phyloP scores from a whole-genome alignment of 2,888 invertebrate genomes.

The Hedychridium roseum region DNA sequence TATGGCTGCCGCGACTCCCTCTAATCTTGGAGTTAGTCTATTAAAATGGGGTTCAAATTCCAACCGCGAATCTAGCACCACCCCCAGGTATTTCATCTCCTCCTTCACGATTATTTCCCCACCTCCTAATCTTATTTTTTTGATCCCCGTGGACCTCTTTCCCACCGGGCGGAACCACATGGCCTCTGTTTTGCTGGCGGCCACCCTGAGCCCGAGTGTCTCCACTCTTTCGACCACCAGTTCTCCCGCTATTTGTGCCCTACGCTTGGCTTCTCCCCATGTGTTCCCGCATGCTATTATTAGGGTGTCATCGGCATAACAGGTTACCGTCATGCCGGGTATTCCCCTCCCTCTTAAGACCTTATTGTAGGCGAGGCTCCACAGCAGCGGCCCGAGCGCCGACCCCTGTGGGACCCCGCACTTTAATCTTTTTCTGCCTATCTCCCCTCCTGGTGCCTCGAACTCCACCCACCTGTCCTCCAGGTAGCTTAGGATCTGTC shows the following conservation, averaged over 20 bases:
- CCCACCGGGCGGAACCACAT: no score
- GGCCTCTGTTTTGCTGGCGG: not conserved
- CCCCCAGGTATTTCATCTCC: no score
- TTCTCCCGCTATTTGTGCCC: not conserved
- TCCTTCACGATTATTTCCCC: no score
- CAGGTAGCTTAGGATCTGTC: not conserved
- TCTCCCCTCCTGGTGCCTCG: no score
- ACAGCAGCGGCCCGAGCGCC: not conserved
- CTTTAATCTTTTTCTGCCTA: no score
- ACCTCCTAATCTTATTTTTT: no score
- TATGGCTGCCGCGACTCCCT: no score
- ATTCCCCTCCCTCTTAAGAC: not conserved
- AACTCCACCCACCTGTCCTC: no score
- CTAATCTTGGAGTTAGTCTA: no score
- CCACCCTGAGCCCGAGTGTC: not conserved
- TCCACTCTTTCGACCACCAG: not conserved
- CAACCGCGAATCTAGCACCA: no score
- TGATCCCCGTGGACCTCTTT: no score
- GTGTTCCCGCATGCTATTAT: not conserved
- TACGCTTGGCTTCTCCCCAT: not conserved
- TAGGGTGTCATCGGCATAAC: constrained; percentile 1
- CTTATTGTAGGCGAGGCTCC: not conserved
- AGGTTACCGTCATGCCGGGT: not conserved
- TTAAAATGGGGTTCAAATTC: no score
- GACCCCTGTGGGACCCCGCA: constrained; percentile 1